Conservation (phyloP, 2,888 invertebrate genomes). For the Silvanus unidentatus region DNA sequence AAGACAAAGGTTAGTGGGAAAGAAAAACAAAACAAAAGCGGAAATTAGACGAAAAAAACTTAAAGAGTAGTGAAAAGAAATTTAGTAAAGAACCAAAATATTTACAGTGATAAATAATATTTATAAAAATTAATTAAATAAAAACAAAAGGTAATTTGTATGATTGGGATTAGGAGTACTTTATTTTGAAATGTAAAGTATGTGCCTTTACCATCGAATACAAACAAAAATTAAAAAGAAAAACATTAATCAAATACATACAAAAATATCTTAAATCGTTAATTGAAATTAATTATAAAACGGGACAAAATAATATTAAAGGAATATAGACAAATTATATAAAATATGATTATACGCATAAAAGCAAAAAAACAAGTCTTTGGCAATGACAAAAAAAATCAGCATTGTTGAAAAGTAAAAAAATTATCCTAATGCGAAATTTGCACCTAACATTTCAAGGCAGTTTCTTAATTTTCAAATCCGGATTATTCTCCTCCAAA, state of each 20-base stretch:
- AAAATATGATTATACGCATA: neutral
- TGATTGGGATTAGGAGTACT: neutral
- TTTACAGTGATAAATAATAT: conserved; percentile 1
- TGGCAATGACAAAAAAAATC: conserved; percentile 5
- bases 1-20: conserved; percentile 16
- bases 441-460: neutral
- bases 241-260: too few relatives aligned
- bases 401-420: conserved; percentile 1
- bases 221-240: conserved; percentile 1
- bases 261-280: too few relatives aligned
- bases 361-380: neutral
- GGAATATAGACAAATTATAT: neutral
- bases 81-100: conserved; percentile 1
- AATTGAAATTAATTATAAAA: neutral
- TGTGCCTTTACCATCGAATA: conserved; percentile 2
- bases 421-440: neutral
- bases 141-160: conserved; percentile 4
- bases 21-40: neutral
- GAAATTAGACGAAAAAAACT: neutral
- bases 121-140: too few relatives aligned
- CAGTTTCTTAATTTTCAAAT: conserved; percentile 14
- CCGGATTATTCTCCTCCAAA: conserved; percentile 47
- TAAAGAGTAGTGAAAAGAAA: conserved; percentile 1
- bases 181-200: neutral
- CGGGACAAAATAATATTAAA: too few relatives aligned